Percentiles rank a stretch among this genome's conserved stretches.
phyloP scores from a whole-genome alignment of 2,888 invertebrate genomes.

The Cerceris ruficornis region DNA sequence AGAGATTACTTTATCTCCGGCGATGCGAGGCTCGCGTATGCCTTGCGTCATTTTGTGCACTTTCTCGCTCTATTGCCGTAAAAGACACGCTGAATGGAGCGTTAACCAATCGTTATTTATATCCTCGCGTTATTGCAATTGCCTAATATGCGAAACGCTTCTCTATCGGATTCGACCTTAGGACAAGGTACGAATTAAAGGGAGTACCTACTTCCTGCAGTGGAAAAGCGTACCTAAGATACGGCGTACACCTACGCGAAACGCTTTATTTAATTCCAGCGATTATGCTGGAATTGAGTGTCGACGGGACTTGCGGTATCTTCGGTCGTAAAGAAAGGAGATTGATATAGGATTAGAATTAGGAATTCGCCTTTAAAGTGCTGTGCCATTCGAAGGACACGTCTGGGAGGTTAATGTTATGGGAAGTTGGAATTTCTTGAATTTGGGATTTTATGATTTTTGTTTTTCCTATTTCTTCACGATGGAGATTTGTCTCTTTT shows the following conservation, averaged over 20 bases:
- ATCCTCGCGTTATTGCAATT: slow-evolving; percentile 58
- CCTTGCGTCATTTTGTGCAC: slow-evolving; percentile 53
- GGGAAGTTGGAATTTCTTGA: no score
- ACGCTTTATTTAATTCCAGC: background rate
- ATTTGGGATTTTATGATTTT: no score
- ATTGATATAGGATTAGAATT: no score
- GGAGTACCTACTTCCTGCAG: background rate
- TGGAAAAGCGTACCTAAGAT: background rate
- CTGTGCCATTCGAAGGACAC: no score
- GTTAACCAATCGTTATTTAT: slow-evolving; percentile 74
- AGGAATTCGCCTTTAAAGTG: no score
- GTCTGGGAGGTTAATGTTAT: no score
- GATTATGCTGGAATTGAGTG: background rate
- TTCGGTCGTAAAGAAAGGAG: no score
- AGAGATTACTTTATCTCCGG: slow-evolving; percentile 67
- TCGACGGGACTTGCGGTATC: no score
- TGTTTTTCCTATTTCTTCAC: no score
- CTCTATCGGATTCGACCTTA: slow-evolving; percentile 1
- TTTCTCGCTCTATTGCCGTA: slow-evolving; percentile 63
- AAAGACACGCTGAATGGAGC: slow-evolving; percentile 58
- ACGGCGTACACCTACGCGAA: background rate
- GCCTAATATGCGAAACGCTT: slow-evolving; percentile 67
- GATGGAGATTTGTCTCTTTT: no score
- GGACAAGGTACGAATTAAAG: background rate
- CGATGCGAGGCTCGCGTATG: slow-evolving; percentile 42